Conservation (phyloP, 2,797 vertebrate genomes). For the Ibycter americanus region DNA sequence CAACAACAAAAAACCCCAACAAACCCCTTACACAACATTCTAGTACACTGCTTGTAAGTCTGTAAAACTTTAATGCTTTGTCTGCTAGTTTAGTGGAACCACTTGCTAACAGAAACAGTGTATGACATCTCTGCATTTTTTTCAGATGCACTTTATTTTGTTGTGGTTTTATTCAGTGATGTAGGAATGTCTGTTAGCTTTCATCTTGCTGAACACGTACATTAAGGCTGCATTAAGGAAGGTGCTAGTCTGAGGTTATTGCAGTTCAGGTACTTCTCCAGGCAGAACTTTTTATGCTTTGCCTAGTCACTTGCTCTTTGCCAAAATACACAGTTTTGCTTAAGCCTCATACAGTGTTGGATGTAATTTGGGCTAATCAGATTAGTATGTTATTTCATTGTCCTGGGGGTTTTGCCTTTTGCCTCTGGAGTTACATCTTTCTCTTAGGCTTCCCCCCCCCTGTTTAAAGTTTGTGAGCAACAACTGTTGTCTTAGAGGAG, state of each 20-base stretch:
- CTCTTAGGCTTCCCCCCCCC: not conserved
- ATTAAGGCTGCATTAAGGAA: not conserved
- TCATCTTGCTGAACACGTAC: not conserved
- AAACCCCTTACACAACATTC: not conserved
- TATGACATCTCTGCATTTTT: not conserved
- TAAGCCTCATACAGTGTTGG: not conserved
- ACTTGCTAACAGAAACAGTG: not conserved
- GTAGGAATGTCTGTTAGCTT: not conserved
- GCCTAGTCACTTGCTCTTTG: not conserved
- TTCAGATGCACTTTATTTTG: not conserved
- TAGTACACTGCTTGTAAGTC: rapidly evolving
- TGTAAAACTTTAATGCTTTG: not conserved
- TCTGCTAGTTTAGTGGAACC: not conserved
- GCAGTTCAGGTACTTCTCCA: not conserved
- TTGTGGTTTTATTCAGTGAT: not conserved
- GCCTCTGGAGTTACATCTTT: not conserved
- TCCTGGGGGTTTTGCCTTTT: not conserved
- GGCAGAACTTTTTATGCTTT: not conserved
- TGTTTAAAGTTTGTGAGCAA: not conserved
- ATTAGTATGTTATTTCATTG: not conserved
- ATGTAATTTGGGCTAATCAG: not conserved
- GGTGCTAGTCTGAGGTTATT: not conserved
- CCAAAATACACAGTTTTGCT: not conserved
- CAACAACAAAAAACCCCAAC: not conserved
- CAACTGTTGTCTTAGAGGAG: not conserved